A percentile compares a stretch with the other conserved stretches of the same genome.
Conservation (phyloP, 1,140 invertebrate species). For the Pectinophora gossypiella region DNA sequence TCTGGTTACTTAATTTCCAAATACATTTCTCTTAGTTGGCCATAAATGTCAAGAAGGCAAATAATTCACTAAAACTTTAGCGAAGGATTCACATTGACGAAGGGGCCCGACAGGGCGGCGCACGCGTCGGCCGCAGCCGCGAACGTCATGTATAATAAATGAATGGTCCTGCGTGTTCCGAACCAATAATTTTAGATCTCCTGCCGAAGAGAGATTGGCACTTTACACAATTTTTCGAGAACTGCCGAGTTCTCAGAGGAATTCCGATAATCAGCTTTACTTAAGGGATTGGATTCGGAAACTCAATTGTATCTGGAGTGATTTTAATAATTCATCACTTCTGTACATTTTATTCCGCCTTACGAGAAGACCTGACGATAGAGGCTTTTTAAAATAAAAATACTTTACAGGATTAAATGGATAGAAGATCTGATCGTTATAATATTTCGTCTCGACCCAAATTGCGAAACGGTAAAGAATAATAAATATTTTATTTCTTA, state of each 20-base stretch:
- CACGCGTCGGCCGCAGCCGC: too few species aligned
- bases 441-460: too few species aligned
- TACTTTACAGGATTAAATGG: too few species aligned
- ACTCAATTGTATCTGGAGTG: conserved; percentile 63
- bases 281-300: conserved; percentile 69
- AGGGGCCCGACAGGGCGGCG: too few species aligned
- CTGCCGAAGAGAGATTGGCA: conserved; percentile 53
- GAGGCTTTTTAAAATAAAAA: conserved; percentile 7
- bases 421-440: too few species aligned
- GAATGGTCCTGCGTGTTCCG: conserved; percentile 42
- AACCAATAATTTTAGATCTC: conserved; percentile 48
- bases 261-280: conserved; percentile 69
- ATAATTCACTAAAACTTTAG: conserved; percentile 47
- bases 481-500: too few species aligned
- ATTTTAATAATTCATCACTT: conserved; percentile 71
- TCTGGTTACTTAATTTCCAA: conserved; percentile 62
- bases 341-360: conserved; percentile 32
- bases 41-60: conserved; percentile 54
- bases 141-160: conserved; percentile 61
- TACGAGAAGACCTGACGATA: conserved; percentile 31
- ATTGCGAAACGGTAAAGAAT: too few species aligned
- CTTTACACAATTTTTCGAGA: conserved; percentile 59
- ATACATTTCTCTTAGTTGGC: conserved; percentile 55
- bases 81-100: conserved; percentile 8
- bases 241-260: conserved; percentile 35